phyloP scores from a whole-genome alignment of 2,113 vertebrate genomes.

The Helogale parvula region DNA sequence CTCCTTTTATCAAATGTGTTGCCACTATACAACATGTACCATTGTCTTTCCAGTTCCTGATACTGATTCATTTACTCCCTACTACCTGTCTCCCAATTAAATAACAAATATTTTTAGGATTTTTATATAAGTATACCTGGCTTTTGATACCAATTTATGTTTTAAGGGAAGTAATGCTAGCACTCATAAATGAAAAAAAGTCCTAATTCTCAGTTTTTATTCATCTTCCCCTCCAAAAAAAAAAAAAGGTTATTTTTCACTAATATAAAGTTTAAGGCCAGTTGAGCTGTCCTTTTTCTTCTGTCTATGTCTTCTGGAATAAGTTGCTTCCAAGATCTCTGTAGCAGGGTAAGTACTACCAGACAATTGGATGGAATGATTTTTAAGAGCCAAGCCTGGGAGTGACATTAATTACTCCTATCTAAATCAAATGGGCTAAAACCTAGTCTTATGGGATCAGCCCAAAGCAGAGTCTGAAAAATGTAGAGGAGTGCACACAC shows the following conservation, averaged over 20 bases:
- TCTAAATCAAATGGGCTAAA: background rate
- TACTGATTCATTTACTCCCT: background rate
- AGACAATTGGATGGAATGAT: background rate
- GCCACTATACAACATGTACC: background rate
- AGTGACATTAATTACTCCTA: background rate
- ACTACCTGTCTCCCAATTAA: background rate
- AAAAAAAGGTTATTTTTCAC: background rate
- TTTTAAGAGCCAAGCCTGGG: background rate
- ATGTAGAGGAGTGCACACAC: background rate
- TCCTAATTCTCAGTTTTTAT: background rate
- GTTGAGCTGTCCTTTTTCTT: background rate
- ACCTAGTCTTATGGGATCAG: background rate
- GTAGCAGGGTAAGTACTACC: background rate
- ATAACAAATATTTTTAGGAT: background rate
- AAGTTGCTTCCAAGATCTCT: background rate
- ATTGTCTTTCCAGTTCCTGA: background rate
- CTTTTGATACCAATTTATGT: background rate
- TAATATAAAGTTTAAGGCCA: background rate
- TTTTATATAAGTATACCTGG: background rate
- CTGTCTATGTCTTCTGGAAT: background rate
- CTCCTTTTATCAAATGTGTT: background rate
- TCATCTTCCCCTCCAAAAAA: accelerated
- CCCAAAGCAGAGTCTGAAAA: background rate
- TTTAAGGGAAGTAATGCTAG: background rate
- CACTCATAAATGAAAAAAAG: background rate